A percentile compares a stretch with the other conserved stretches of the same genome.
These are phyloP conservation scores for Spodoptera picta DNA, from an alignment of 2,888 invertebrate genomes.

Conservation along the genomic window DNA sequence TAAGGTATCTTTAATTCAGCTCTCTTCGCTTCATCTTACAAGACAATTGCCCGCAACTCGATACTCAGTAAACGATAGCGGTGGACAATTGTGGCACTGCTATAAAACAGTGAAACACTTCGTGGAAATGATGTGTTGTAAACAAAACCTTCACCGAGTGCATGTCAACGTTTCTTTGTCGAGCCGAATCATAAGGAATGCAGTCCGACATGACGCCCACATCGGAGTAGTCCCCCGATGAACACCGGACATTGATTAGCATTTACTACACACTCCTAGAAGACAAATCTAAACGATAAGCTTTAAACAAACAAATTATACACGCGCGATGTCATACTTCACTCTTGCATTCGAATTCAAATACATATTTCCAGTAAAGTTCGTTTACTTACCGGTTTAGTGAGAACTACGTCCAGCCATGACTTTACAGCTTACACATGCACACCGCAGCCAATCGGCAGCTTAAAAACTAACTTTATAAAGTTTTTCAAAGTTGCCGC, in stretches of 20 bases:
- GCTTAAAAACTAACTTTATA: conserved; percentile 78
- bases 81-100: conserved; percentile 69
- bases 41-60: conserved; percentile 52
- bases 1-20: conserved; percentile 23
- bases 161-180: conserved; percentile 41
- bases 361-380: conserved; percentile 74
- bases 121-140: conserved; percentile 73
- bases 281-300: conserved; percentile 37
- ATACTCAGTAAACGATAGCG: conserved; percentile 65
- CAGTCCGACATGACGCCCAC: conserved; percentile 50
- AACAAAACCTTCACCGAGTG: conserved; percentile 61
- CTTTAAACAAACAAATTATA: conserved; percentile 34
- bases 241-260: conserved; percentile 54
- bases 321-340: conserved; percentile 39
- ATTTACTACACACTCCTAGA: conserved; percentile 38
- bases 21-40: conserved; percentile 39
- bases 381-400: conserved; percentile 86
- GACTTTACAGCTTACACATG: conserved; percentile 74
- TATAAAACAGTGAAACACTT: conserved; percentile 66
- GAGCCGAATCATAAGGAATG: conserved; percentile 45
- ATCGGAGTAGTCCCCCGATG: conserved; percentile 27
- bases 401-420: conserved; percentile 80
- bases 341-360: conserved; percentile 57
- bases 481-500: conserved; percentile 75
- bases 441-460: conserved; percentile 67